Conservation (phyloP, 2,113 vertebrate species). For the Mormyrus lacerda region DNA sequence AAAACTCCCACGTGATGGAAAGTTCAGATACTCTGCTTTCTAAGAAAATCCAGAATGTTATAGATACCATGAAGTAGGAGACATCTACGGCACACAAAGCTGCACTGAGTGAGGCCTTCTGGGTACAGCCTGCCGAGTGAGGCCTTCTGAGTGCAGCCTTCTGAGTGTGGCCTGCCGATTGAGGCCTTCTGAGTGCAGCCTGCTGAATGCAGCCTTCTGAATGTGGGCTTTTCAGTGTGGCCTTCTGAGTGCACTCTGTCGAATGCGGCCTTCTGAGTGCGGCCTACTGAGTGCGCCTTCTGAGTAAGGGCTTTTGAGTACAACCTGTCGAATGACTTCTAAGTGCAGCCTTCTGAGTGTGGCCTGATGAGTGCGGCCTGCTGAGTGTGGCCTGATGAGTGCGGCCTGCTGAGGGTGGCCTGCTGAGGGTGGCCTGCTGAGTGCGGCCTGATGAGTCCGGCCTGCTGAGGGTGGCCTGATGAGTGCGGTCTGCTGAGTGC, state of each 20-base stretch:
- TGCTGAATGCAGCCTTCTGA: background rate
- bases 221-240: too few relatives aligned
- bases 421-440: background rate
- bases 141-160: background rate
- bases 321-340: fast-evolving
- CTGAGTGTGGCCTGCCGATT: background rate
- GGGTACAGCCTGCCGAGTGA: background rate
- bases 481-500: too few relatives aligned
- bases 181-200: background rate
- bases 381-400: background rate
- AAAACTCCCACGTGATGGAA: background rate
- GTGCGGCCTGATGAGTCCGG: too few relatives aligned
- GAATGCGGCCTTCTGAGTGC: background rate
- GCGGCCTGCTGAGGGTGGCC: background rate
- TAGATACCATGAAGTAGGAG: background rate
- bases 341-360: too few relatives aligned
- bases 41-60: background rate
- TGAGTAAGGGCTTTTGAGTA: background rate
- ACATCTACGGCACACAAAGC: background rate
- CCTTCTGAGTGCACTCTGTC: too few relatives aligned
- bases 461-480: too few relatives aligned
- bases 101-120: background rate
- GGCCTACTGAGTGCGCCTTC: too few relatives aligned
- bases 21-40: background rate
- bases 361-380: too few relatives aligned